Conservation (phyloP, 2,888 invertebrate genomes). For the Ophion ventricosus region DNA sequence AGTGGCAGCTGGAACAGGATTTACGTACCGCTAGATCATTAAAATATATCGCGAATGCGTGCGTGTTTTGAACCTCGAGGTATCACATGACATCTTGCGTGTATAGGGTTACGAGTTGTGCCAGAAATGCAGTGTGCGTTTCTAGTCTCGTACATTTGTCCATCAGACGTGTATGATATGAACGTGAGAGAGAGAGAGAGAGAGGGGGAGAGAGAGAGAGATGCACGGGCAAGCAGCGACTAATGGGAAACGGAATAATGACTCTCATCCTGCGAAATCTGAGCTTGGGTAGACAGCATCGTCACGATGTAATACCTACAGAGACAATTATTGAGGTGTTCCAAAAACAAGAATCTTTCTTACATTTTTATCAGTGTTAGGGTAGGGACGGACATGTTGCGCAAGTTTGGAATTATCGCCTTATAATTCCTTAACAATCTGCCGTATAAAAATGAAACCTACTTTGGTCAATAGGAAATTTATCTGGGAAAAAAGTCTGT, state of each 20-base stretch:
- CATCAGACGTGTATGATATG: not conserved
- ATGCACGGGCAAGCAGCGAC: conserved; percentile 48
- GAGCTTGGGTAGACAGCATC: conserved; percentile 58
- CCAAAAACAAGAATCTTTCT: not conserved
- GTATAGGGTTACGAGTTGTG: conserved; percentile 36
- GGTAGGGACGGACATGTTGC: too few relatives aligned
- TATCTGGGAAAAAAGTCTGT: too few relatives aligned
- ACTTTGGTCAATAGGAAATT: too few relatives aligned
- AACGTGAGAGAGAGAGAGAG: conserved; percentile 2
- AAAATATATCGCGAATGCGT: conserved; percentile 43
- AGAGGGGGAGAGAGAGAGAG: too few relatives aligned
- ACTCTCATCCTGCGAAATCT: conserved; percentile 68
- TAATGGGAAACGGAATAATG: conserved; percentile 74
- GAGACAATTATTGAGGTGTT: not conserved
- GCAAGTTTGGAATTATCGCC: too few relatives aligned
- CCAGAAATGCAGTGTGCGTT: conserved; percentile 25
- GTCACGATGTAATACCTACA: conserved; percentile 19
- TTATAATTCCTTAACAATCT: too few relatives aligned
- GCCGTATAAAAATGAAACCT: too few relatives aligned
- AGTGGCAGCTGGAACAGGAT: conserved; percentile 54
- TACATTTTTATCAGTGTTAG: not conserved
- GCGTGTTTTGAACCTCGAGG: conserved; percentile 22
- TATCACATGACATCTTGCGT: conserved; percentile 40
- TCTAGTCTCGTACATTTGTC: conserved; percentile 23
- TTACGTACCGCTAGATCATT: conserved; percentile 66